These are phyloP conservation scores for Malacoctenus gilli DNA, from an alignment of 2,797 vertebrate species.

Conservation along the genomic window DNA sequence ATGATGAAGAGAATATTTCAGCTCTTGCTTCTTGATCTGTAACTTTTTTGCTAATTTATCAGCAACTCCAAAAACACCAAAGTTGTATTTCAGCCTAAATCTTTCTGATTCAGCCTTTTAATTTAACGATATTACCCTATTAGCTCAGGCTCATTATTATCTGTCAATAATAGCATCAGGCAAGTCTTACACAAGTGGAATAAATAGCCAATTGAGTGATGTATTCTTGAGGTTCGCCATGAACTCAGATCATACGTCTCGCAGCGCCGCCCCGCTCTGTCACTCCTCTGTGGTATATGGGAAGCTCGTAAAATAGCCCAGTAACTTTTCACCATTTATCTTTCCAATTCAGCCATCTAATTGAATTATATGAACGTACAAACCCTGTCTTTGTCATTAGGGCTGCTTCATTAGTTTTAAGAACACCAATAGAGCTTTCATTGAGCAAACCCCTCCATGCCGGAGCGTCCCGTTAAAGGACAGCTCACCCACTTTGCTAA, in stretches of 20 bases:
- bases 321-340: constrained; percentile 46
- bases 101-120: too few relatives aligned
- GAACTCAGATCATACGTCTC: too few relatives aligned
- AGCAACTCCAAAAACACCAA: too few relatives aligned
- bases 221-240: too few relatives aligned
- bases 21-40: too few relatives aligned
- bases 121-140: too few relatives aligned
- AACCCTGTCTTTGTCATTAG: constrained; percentile 56
- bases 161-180: too few relatives aligned
- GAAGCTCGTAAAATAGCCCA: constrained; percentile 36
- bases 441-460: constrained; percentile 15
- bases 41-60: too few relatives aligned
- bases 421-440: constrained; percentile 52
- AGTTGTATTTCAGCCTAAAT: too few relatives aligned
- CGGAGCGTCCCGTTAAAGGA: constrained; percentile 9
- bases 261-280: constrained; percentile 11
- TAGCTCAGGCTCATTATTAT: not conserved
- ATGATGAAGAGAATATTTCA: too few relatives aligned
- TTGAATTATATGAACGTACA: constrained; percentile 60
- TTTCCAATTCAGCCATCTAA: constrained; percentile 59
- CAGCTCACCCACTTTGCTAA: constrained; percentile 28
- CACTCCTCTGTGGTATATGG: constrained; percentile 20
- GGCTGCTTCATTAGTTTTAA: constrained; percentile 52
- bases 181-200: constrained; percentile 4
- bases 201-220: too few relatives aligned